These are phyloP conservation scores for Alosa alosa DNA, from an alignment of 2,113 vertebrate species.

Conservation along the genomic window DNA sequence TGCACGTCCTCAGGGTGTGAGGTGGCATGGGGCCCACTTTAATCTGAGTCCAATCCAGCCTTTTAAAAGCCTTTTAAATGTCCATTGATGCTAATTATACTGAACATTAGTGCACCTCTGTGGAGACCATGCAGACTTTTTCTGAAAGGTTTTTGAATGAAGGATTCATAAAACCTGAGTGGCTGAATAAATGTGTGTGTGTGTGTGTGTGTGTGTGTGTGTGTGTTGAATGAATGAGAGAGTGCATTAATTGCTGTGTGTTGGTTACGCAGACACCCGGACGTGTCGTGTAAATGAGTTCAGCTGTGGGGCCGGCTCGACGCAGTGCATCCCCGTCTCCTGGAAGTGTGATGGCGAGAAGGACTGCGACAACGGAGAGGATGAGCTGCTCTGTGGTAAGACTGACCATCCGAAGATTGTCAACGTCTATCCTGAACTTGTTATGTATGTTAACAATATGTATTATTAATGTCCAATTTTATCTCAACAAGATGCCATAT, in stretches of 20 bases:
- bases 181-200: not conserved
- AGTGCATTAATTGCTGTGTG: not conserved
- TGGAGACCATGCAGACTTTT: not conserved
- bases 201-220: not conserved
- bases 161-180: not conserved
- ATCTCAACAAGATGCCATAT: not conserved
- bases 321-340: conserved; percentile 88
- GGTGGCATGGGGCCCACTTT: not conserved
- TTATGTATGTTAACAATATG: not conserved
- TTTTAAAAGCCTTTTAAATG: conserved; percentile 10
- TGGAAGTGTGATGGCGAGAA: conserved; percentile 96
- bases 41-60: not conserved
- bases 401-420: conserved; percentile 12
- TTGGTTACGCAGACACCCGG: conserved; percentile 78
- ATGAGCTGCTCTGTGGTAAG: conserved; percentile 94
- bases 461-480: not conserved
- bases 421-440: not conserved
- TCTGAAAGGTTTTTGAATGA: not conserved
- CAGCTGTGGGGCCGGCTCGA: conserved; percentile 86
- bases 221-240: not conserved
- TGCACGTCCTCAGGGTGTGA: not conserved
- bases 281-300: conserved; percentile 90
- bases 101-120: not conserved
- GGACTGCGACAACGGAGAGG: conserved; percentile 92
- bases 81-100: not conserved